Percentiles rank a stretch among this genome's conserved stretches.
phyloP scores from a whole-genome alignment of 2,797 vertebrate species.

The Anomalospiza imberbis region DNA sequence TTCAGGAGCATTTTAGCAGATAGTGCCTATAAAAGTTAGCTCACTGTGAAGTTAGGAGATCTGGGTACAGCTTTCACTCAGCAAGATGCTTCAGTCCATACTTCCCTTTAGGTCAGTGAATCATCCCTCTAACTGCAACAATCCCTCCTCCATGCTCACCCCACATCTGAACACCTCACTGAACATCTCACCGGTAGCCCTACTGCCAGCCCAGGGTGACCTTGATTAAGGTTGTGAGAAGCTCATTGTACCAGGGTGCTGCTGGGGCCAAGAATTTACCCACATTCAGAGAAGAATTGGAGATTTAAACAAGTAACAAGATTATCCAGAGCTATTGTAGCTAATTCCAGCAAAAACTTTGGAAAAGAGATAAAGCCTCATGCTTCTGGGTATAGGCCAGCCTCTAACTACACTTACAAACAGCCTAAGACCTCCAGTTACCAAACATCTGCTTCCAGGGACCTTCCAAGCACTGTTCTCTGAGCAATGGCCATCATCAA shows the following conservation, averaged over 20 bases:
- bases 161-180: not conserved
- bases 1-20: not conserved
- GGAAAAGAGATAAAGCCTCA: slow-evolving; percentile 2
- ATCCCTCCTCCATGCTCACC: not conserved
- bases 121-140: not conserved
- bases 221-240: not conserved
- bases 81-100: not conserved
- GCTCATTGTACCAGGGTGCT: slow-evolving; percentile 23
- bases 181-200: not conserved
- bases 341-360: slow-evolving; percentile 48
- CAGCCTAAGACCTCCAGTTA: not conserved
- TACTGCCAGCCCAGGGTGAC: not conserved
- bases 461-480: not conserved
- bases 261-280: slow-evolving; percentile 1
- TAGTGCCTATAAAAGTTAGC: not conserved
- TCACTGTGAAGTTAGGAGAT: not conserved
- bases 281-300: slow-evolving; percentile 16
- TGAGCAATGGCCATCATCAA: not conserved
- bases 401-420: not conserved
- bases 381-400: not conserved
- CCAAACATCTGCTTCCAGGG: not conserved
- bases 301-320: not conserved
- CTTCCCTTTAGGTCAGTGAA: not conserved
- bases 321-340: slow-evolving; percentile 36
- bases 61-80: not conserved